phyloP scores from a whole-genome alignment of 2,113 vertebrate species.

The Syngnathus scovelli region DNA sequence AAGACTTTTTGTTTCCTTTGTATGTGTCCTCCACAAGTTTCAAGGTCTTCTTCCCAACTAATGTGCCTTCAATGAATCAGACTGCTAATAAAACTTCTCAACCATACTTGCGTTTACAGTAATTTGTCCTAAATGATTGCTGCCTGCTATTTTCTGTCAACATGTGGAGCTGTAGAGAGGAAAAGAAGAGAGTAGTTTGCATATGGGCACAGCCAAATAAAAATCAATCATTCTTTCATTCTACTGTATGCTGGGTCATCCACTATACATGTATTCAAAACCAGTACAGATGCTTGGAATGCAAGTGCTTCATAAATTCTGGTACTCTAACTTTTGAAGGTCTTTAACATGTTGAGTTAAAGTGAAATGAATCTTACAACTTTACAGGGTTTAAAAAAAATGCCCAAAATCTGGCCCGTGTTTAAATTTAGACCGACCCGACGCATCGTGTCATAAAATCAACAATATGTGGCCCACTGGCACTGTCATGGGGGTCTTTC shows the following conservation, averaged over 20 bases:
- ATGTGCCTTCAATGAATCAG: slow-evolving; percentile 67
- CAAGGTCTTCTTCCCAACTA: slow-evolving; percentile 44
- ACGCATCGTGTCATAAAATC: too few relatives aligned
- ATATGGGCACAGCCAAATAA: slow-evolving; percentile 55
- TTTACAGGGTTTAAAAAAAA: not conserved
- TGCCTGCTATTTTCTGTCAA: slow-evolving; percentile 4
- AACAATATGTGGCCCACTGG: too few relatives aligned
- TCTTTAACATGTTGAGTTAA: not conserved
- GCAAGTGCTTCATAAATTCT: not conserved
- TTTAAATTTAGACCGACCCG: too few relatives aligned
- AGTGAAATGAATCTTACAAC: not conserved
- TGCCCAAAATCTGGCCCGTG: too few relatives aligned
- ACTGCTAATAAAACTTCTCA: slow-evolving; percentile 25
- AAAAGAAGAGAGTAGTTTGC: slow-evolving; percentile 42
- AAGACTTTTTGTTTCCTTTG: slow-evolving; percentile 1
- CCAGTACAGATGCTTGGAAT: not conserved
- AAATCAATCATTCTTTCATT: slow-evolving; percentile 40
- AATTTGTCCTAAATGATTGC: not conserved
- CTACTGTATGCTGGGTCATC: not conserved
- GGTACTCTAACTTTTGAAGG: not conserved
- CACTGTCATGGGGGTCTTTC: too few relatives aligned
- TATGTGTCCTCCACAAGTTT: slow-evolving; percentile 53
- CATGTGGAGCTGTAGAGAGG: slow-evolving; percentile 26
- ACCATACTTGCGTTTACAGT: not conserved
- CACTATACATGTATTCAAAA: not conserved